Percentiles rank a stretch among this genome's conserved stretches.
These are phyloP conservation scores for Malthinus seriepunctatus DNA, from an alignment of 2,888 invertebrate genomes.

Conservation along the genomic window DNA sequence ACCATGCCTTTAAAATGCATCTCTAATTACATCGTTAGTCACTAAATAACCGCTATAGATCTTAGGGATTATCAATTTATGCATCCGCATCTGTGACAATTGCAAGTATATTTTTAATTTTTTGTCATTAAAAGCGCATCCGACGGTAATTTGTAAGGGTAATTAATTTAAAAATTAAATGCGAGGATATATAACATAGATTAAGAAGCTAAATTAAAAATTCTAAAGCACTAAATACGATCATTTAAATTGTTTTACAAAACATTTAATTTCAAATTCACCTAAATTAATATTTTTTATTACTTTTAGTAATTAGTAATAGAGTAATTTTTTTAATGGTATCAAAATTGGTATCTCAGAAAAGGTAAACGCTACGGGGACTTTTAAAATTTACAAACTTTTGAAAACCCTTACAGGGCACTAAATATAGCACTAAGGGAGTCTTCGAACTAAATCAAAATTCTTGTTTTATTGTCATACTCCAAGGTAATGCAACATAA, in stretches of 20 bases:
- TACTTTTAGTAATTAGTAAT: no score
- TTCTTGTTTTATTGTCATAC: no score
- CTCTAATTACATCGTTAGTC: conserved; percentile 45
- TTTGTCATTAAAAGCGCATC: conserved; percentile 55
- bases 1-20: conserved; percentile 38
- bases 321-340: no score
- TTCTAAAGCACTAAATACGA: background rate
- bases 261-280: no score
- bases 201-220: conserved; percentile 39
- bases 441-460: no score
- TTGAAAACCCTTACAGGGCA: no score
- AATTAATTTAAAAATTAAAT: conserved; percentile 52
- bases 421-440: no score
- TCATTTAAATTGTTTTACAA: background rate
- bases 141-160: conserved; percentile 49
- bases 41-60: conserved; percentile 52
- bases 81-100: conserved; percentile 54
- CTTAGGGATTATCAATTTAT: conserved; percentile 54
- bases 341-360: no score
- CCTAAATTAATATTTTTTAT: no score
- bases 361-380: no score
- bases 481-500: no score
- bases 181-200: conserved; percentile 33
- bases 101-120: conserved; percentile 46
- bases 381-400: no score